A percentile compares a stretch with the other conserved stretches of the same genome.
Evolutionary conservation across 1,140 invertebrate species (phyloP).

Genomic region (Caenorhabditis tropicalis): DNA sequence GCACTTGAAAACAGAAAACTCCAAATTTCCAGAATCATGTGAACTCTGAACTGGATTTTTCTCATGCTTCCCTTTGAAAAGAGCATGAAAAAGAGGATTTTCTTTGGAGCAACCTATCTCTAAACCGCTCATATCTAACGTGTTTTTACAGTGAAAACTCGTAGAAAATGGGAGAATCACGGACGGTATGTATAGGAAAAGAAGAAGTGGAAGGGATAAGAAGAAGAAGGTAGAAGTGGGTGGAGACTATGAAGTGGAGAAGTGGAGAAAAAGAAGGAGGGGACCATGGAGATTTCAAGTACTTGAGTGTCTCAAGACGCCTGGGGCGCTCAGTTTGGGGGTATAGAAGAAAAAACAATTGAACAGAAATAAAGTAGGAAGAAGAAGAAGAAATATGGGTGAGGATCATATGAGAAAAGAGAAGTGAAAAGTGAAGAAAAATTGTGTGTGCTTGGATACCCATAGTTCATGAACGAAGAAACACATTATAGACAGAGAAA

Average conservation of each 20-base stretch:
- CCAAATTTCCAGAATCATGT: too few relatives aligned
- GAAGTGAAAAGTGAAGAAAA: not conserved
- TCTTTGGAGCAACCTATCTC: too few relatives aligned
- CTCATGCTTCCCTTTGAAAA: too few relatives aligned
- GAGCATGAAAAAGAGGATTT: too few relatives aligned
- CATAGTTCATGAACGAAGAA: not conserved
- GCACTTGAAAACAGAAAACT: not conserved
- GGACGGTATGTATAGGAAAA: too few relatives aligned
- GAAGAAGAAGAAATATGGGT: not conserved
- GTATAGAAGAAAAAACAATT: too few relatives aligned
- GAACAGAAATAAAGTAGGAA: too few relatives aligned
- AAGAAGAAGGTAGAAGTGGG: not conserved
- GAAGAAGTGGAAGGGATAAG: not conserved
- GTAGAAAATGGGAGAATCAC: too few relatives aligned
- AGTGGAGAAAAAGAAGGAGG: not conserved
- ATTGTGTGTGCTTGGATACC: not conserved
- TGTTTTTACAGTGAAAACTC: too few relatives aligned
- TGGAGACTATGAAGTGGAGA: not conserved
- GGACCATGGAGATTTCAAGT: conserved; percentile 34
- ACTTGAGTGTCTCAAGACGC: not conserved
- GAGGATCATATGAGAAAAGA: not conserved
- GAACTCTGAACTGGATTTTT: too few relatives aligned
- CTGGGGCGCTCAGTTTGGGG: not conserved
- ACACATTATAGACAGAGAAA: not conserved
- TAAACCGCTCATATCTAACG: too few relatives aligned